phyloP scores from a whole-genome alignment of 2,888 invertebrate genomes.

The Eupithecia centaureata region DNA sequence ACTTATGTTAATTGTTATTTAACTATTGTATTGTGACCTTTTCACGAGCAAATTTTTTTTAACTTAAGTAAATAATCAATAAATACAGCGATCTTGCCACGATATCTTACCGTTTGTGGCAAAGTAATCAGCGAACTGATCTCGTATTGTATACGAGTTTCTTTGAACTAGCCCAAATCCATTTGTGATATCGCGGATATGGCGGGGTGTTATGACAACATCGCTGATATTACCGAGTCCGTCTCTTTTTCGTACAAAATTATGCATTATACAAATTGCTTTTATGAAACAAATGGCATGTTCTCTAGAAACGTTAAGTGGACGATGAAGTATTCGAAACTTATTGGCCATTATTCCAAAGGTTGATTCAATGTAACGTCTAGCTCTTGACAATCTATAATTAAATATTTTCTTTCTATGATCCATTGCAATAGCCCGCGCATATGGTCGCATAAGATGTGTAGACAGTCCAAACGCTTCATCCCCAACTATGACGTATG shows the following conservation, averaged over 20 bases:
- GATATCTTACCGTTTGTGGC: slow-evolving; percentile 38
- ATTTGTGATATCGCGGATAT: slow-evolving; percentile 35
- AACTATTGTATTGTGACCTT: no score
- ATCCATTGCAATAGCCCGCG: slow-evolving; percentile 40
- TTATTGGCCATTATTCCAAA: slow-evolving; percentile 42
- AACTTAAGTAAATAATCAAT: slow-evolving; percentile 21
- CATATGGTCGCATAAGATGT: slow-evolving; percentile 43
- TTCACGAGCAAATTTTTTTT: no score
- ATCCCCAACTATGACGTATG: slow-evolving; percentile 40
- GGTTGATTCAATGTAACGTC: slow-evolving; percentile 42
- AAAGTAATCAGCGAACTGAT: slow-evolving; percentile 42
- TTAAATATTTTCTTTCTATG: slow-evolving; percentile 40
- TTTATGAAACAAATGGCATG: slow-evolving; percentile 36
- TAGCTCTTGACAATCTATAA: slow-evolving; percentile 37
- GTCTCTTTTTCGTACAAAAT: slow-evolving; percentile 31
- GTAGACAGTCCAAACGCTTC: slow-evolving; percentile 39
- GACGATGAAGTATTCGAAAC: slow-evolving; percentile 42
- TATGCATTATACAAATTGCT: slow-evolving; percentile 35
- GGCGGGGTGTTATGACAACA: slow-evolving; percentile 40
- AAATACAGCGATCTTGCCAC: slow-evolving; percentile 44
- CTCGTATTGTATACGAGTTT: slow-evolving; percentile 40
- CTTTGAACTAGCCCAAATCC: slow-evolving; percentile 37
- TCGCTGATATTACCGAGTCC: slow-evolving; percentile 30
- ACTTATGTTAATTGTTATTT: no score
- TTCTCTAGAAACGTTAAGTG: slow-evolving; percentile 37